Base-by-base conservation (phyloP, 1,140 invertebrate species). In the Cydia pomonella region DNA sequence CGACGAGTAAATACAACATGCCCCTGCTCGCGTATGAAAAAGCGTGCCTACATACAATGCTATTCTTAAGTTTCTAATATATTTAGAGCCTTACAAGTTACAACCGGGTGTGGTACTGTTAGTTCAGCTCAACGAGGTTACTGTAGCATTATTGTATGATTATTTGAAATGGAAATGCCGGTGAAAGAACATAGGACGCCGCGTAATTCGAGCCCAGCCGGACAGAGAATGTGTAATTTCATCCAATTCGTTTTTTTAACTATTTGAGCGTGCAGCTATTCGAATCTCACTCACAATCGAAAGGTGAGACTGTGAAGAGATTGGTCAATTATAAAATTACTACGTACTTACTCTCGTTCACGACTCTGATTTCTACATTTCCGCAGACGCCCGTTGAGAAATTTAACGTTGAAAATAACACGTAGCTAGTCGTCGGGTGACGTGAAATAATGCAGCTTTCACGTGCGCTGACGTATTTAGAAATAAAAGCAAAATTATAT, bases 161-260 rank as follows among this genome's bases (percentile, higher is more conserved):
- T 74, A 64, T 62, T 69, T 71, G 72, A 80, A 81, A 79, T 79
- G 76, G 79, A 77, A 79, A 76, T 64, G 29, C 50, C 76, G 16
- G 74, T 77, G 79, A 82, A 82, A 83, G 81, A 86, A 72, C 80
- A 83, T 79, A 75, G 81, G 81, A 72, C 69, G 73, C 69, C 64
- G n/a, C 33, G 82, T 82, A 84, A 86, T 86, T 86, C 80, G 76
- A 83, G 75, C 76, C n/a, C 25, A 44, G 77, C 76, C 79, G 76
- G 53, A 76, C 74, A 76, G 78, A 80, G 82, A 83, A 84, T 80
- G 80, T 85, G 80, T 88, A 87, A 89, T 87, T 87, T 86, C 77
- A 84, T 85, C 81, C 81, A 87, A 88, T 89, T 87, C 80, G 75
- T 78, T 82, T 82, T 84, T 87, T 87, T 82, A 78, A 80, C 84